Percentiles rank a stretch among this genome's conserved stretches.
Evolutionary conservation across 2,797 vertebrate species (phyloP).

Genomic region (Sebastes minor): DNA sequence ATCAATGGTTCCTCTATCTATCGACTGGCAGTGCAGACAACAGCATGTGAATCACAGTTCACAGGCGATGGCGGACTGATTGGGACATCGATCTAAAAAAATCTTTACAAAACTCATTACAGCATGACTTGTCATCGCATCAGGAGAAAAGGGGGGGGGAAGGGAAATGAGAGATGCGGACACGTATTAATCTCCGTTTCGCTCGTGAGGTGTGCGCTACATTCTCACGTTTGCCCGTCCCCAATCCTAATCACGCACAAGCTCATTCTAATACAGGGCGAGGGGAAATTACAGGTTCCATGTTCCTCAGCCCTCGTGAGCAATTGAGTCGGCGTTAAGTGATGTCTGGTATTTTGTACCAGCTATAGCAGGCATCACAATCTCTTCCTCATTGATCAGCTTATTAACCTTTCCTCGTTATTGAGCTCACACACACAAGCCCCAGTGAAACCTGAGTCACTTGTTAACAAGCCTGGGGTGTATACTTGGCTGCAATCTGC

Average conservation of each 20-base stretch:
- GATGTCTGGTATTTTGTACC: constrained; percentile 48
- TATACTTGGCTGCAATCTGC: constrained; percentile 13
- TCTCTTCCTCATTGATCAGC: constrained; percentile 66
- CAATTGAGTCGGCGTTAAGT: constrained; percentile 25
- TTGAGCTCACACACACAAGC: constrained; percentile 34
- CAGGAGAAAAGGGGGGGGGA: background rate
- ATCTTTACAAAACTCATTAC: constrained; percentile 86
- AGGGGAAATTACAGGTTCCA: constrained; percentile 28
- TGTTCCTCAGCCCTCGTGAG: background rate
- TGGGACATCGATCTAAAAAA: constrained; percentile 82
- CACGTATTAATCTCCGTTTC: constrained; percentile 64
- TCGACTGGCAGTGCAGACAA: constrained; percentile 64
- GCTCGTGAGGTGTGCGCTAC: constrained; percentile 36
- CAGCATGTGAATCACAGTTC: constrained; percentile 79
- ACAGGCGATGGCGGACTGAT: constrained; percentile 74
- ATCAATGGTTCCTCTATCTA: constrained; percentile 80
- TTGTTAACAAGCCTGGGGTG: constrained; percentile 61
- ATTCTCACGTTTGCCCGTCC: background rate
- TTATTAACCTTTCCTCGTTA: constrained; percentile 74
- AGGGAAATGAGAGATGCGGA: constrained; percentile 35
- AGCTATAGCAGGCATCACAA: background rate
- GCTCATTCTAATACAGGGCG: constrained; percentile 7
- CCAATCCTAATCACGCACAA: constrained; percentile 9
- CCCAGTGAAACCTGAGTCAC: constrained; percentile 53
- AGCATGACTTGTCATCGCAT: constrained; percentile 74